phyloP scores from a whole-genome alignment of 1,140 invertebrate species.

The Sesamia nonagrioides region DNA sequence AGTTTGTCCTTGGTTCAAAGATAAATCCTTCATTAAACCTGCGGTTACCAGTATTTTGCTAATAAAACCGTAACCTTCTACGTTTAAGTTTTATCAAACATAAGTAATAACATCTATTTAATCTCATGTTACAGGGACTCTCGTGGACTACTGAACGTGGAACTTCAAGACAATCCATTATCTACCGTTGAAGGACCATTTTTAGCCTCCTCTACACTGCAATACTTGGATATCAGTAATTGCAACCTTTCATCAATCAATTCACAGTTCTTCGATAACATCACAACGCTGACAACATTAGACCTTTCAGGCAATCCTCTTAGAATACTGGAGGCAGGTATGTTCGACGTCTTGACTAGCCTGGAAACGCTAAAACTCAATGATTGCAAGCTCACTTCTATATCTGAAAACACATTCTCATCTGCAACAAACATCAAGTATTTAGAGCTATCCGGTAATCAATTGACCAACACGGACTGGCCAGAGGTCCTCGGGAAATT shows the following conservation, averaged over 20 bases:
- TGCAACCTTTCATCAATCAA: conserved; percentile 89
- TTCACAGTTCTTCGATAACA: conserved; percentile 90
- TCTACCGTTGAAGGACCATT: conserved; percentile 89
- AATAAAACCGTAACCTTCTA: no score
- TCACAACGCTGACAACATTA: conserved; percentile 89
- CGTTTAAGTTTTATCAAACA: background rate
- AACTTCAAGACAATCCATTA: conserved; percentile 91
- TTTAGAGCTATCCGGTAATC: conserved; percentile 90
- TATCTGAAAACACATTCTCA: conserved; percentile 88
- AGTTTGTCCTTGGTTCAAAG: background rate
- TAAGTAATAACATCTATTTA: background rate
- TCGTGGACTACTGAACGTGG: conserved; percentile 90
- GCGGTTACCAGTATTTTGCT: background rate
- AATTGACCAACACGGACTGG: conserved; percentile 89
- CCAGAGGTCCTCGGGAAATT: conserved; percentile 88
- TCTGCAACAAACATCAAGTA: conserved; percentile 89
- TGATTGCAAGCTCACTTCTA: conserved; percentile 89
- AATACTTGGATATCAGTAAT: conserved; percentile 90
- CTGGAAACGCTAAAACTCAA: conserved; percentile 90
- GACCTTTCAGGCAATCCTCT: conserved; percentile 92
- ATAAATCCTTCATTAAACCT: background rate
- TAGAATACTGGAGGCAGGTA: conserved; percentile 86
- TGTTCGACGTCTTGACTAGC: conserved; percentile 90
- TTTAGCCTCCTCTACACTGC: conserved; percentile 89
- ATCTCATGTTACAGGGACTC: conserved; percentile 88